Evolutionary conservation across 2,113 vertebrate genomes (phyloP), one percentile per base, ranked within the genome.

Genomic region (Mola mola): DNA sequence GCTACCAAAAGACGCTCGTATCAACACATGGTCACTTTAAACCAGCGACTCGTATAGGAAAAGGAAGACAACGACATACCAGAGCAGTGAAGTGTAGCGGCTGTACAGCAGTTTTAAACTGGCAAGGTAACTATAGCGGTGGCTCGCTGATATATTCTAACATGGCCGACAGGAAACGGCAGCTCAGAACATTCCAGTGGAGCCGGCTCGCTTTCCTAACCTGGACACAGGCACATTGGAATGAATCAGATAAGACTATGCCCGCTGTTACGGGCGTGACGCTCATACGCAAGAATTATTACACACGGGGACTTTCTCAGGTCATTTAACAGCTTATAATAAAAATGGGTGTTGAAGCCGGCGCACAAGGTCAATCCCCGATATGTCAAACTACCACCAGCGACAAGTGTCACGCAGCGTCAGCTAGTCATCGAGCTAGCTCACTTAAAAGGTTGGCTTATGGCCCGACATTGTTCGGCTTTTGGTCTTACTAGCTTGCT

Each of bases 161-260:
- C 83, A 90, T 89, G 89, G 89, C 87, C 83, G 88, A 90, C 84
- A 82, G 87, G 85, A 91, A 90, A 86, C 48, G 76, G 79, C 79
- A 83, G 81, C 77, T 55, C 59, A 57, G 87, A 87, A 88, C 84
- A 90, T 91, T 91, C 90, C 89, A 89, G 86, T 43, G 86, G 84
- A 89, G 85, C 90, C 89, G 90, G 90, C 79, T 86, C 77, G 70
- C 64, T 72, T 79, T 79, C 75, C 75, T 62, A 37, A 79, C 71
- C 52, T 69, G 75, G 69, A 79, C 82, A 71, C 59, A 36, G 22
- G 49, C 61, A 24, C 42, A 58, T 44, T 19, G 41, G 60, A 42
- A 66, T 28, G 44, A 75, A 72, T 52, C 33, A 50, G 52, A 41
- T 8, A 16, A 16, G 26, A 8, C 36, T 37, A 4, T 2, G 19